Evolutionary conservation across 2,888 invertebrate genomes (phyloP).

Genomic region (Cheilosia urbana): DNA sequence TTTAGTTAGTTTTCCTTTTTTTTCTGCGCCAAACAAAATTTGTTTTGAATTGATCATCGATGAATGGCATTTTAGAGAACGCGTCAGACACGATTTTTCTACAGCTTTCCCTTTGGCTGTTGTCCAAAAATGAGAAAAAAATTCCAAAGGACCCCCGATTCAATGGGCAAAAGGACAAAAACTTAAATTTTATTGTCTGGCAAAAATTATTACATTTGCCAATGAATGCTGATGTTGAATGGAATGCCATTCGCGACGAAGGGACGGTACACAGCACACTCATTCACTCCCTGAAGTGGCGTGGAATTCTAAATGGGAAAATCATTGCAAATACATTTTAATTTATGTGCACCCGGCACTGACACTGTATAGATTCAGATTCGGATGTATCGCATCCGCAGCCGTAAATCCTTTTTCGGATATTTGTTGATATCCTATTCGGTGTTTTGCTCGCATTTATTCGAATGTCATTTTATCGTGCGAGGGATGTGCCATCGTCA

Average conservation of each 20-base stretch:
- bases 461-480: slow-evolving; percentile 33
- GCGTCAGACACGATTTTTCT: slow-evolving; percentile 62
- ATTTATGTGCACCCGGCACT: slow-evolving; percentile 72
- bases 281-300: slow-evolving; percentile 11
- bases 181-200: slow-evolving; percentile 71
- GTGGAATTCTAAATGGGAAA: slow-evolving; percentile 61
- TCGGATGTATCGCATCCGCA: slow-evolving; percentile 70
- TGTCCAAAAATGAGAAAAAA: slow-evolving; percentile 46
- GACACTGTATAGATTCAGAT: slow-evolving; percentile 26
- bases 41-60: slow-evolving; percentile 65
- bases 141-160: slow-evolving; percentile 38
- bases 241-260: background rate
- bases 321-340: slow-evolving; percentile 74
- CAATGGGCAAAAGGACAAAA: slow-evolving; percentile 37
- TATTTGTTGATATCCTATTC: slow-evolving; percentile 75
- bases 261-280: background rate
- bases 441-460: slow-evolving; percentile 66
- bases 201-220: slow-evolving; percentile 73
- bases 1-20: background rate
- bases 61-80: slow-evolving; percentile 51
- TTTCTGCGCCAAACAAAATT: slow-evolving; percentile 38
- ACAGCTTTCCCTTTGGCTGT: slow-evolving; percentile 50
- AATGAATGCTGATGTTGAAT: slow-evolving; percentile 35
- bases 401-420: slow-evolving; percentile 74
- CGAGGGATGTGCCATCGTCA: slow-evolving; percentile 2